Evolutionary conservation across 1,140 invertebrate genomes (phyloP).

Genomic region (Arion vulgaris): DNA sequence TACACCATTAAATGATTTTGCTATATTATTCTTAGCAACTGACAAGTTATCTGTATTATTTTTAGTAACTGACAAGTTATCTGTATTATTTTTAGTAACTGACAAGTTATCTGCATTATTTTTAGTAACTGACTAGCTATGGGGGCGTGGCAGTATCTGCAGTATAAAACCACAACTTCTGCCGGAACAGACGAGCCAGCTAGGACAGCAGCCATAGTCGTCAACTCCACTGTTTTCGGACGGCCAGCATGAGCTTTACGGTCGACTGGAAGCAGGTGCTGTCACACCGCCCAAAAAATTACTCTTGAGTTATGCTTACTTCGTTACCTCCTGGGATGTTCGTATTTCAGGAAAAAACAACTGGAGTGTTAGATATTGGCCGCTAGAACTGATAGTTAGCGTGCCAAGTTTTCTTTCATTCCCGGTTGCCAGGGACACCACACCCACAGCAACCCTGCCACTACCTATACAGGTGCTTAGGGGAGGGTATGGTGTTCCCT

Average conservation of each 20-base stretch:
- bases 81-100: constrained; percentile 13
- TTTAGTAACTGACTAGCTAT: neutral
- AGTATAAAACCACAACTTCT: neutral
- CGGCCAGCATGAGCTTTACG: neutral
- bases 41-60: neutral
- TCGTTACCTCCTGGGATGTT: constrained; percentile 36
- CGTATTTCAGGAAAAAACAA: constrained; percentile 8
- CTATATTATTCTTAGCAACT: too few relatives aligned
- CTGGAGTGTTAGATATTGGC: constrained; percentile 27
- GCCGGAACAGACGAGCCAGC: neutral
- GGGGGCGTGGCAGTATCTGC: neutral
- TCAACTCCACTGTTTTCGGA: neutral
- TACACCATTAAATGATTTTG: too few relatives aligned
- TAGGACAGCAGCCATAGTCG: neutral
- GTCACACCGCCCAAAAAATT: neutral
- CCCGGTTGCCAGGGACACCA: constrained; percentile 25
- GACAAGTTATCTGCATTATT: neutral
- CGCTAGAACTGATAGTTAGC: neutral
- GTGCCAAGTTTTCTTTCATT: neutral
- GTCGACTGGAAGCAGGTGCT: constrained; percentile 33
- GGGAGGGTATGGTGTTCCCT: constrained; percentile 12
- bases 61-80: neutral
- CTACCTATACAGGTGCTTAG: constrained; percentile 11
- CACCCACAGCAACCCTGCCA: constrained; percentile 21
- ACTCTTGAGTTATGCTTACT: constrained; percentile 30